These are phyloP conservation scores for Ptychoptera albimana DNA, from an alignment of 2,888 invertebrate species.

Conservation along the genomic window DNA sequence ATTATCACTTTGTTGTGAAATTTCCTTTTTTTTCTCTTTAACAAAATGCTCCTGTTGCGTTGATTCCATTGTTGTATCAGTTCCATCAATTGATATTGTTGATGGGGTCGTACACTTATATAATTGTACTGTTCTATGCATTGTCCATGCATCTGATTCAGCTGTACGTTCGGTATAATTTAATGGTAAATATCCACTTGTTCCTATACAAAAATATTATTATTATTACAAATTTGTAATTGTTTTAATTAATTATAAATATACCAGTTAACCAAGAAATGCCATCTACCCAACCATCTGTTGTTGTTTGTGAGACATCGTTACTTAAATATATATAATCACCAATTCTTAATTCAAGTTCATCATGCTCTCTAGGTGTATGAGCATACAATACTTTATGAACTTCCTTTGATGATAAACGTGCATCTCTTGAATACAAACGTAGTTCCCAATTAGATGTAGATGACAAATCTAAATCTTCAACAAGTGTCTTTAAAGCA, in stretches of 20 bases:
- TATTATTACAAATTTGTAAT: conserved; percentile 1
- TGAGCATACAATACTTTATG: conserved; percentile 68
- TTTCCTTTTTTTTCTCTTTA: too few species aligned
- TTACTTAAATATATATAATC: conserved; percentile 73
- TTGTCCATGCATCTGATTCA: conserved; percentile 83
- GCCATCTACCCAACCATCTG: conserved; percentile 81
- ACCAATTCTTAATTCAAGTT: conserved; percentile 68
- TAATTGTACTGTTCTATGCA: conserved; percentile 55
- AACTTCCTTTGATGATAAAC: conserved; percentile 58
- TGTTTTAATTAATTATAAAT: background rate
- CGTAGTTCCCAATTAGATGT: conserved; percentile 69
- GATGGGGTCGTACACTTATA: conserved; percentile 27
- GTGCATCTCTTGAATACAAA: conserved; percentile 70
- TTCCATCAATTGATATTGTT: conserved; percentile 23
- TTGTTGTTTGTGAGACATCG: conserved; percentile 52
- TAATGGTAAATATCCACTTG: conserved; percentile 62
- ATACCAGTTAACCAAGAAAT: conserved; percentile 69
- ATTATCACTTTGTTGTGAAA: background rate
- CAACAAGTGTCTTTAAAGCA: conserved; percentile 53
- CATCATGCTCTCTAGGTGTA: conserved; percentile 60
- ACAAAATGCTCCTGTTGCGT: background rate
- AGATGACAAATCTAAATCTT: conserved; percentile 48
- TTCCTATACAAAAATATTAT: conserved; percentile 28
- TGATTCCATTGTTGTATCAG: conserved; percentile 16
- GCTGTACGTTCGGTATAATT: conserved; percentile 71